Percentiles rank a stretch among this genome's conserved stretches.
Conservation (phyloP, 2,888 invertebrate genomes). For the Cepaea hortensis region DNA sequence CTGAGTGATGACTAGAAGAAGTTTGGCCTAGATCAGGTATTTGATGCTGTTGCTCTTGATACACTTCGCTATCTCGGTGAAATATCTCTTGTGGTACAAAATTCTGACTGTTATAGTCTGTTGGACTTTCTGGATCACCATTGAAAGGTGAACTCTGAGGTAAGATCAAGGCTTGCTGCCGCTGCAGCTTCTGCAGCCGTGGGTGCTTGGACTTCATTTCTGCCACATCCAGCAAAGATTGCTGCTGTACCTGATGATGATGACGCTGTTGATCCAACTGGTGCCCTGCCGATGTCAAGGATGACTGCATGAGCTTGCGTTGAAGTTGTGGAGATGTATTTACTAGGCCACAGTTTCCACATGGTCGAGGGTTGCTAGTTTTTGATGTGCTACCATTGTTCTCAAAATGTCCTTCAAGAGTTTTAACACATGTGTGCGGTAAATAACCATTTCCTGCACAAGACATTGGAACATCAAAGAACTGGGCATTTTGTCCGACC, state of each 20-base stretch:
- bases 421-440: not conserved
- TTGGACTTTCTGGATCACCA: not conserved
- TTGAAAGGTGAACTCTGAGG: not conserved
- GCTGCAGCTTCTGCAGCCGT: not conserved
- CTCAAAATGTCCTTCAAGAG: not conserved
- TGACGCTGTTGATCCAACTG: not conserved
- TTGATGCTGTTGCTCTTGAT: not conserved
- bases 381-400: not conserved
- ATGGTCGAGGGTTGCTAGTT: not conserved
- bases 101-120: not conserved
- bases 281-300: too few species aligned
- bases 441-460: not conserved
- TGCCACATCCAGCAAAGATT: not conserved
- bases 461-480: not conserved
- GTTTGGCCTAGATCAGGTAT: not conserved
- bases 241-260: not conserved
- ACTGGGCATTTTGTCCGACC: not conserved
- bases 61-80: not conserved
- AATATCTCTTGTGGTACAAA: not conserved
- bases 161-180: not conserved
- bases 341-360: not conserved
- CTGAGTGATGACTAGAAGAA: not conserved
- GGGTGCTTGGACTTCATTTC: not conserved
- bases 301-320: not conserved
- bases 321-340: not conserved